phyloP scores from a whole-genome alignment of 2,113 vertebrate genomes.

The Psophia crepitans region DNA sequence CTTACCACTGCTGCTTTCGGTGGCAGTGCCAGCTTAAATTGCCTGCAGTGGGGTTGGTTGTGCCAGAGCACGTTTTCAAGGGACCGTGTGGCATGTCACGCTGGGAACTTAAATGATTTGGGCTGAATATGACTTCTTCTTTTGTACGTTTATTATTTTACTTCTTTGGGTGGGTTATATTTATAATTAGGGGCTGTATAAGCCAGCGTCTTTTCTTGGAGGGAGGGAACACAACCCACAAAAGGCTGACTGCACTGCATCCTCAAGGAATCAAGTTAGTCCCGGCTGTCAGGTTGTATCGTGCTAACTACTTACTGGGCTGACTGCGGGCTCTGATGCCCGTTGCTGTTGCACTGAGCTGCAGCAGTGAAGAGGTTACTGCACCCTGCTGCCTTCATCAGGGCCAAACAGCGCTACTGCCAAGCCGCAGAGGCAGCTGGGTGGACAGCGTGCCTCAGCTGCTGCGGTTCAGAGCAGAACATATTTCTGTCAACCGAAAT shows the following conservation, averaged over 20 bases:
- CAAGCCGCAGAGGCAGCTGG: background rate
- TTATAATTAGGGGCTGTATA: background rate
- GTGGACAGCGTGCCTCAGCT: background rate
- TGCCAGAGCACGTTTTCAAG: background rate
- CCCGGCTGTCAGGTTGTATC: background rate
- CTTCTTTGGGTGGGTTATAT: background rate
- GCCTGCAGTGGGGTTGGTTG: rapidly evolving
- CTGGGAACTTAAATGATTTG: background rate
- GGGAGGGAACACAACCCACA: background rate
- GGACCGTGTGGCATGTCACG: background rate
- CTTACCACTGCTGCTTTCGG: background rate
- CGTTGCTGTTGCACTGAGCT: background rate
- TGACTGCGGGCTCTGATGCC: background rate
- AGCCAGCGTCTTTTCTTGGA: background rate
- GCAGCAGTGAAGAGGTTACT: rapidly evolving
- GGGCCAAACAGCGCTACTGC: background rate
- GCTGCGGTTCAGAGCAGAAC: background rate
- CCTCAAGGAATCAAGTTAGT: background rate
- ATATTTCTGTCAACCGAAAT: background rate
- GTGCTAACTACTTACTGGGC: background rate
- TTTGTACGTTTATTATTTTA: background rate
- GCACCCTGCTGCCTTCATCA: background rate
- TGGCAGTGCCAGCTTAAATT: background rate
- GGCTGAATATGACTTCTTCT: background rate
- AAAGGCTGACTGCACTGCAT: background rate